A percentile compares a stretch with the other conserved stretches of the same genome.
These are phyloP conservation scores for Drosophila demipolita DNA, from an alignment of 2,888 invertebrate genomes.

Conservation along the genomic window DNA sequence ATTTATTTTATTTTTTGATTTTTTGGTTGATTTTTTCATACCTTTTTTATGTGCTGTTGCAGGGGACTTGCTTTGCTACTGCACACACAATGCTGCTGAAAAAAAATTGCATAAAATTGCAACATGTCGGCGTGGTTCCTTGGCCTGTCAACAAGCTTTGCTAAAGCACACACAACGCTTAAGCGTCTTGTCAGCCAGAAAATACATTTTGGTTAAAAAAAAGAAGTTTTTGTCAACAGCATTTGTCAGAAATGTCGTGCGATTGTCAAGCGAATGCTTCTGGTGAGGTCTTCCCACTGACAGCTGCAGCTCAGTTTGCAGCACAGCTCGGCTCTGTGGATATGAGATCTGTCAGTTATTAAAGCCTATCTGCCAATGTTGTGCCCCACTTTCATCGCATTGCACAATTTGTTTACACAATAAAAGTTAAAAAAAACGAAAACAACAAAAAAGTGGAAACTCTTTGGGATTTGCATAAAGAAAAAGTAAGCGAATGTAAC, in stretches of 20 bases:
- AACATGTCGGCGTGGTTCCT: conserved; percentile 56
- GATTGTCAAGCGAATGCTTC: conserved; percentile 63
- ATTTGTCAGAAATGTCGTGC: conserved; percentile 76
- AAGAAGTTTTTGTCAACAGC: conserved; percentile 65
- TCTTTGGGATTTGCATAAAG: conserved; percentile 68
- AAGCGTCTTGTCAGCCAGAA: conserved; percentile 50
- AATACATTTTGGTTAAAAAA: conserved; percentile 16
- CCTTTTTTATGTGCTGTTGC: conserved; percentile 28
- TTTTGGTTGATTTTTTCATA: background rate
- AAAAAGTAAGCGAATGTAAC: conserved; percentile 67
- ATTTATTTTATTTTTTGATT: conserved; percentile 61
- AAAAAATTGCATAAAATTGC: conserved; percentile 73
- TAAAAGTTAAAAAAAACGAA: conserved; percentile 26
- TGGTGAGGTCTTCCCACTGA: conserved; percentile 55
- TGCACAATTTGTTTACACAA: conserved; percentile 40
- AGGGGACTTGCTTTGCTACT: background rate
- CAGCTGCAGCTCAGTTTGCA: conserved; percentile 25
- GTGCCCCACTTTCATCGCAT: conserved; percentile 47
- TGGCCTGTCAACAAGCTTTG: conserved; percentile 67
- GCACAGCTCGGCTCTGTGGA: conserved; percentile 2
- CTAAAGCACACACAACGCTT: conserved; percentile 44
- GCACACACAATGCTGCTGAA: conserved; percentile 21
- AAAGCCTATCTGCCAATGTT: conserved; percentile 19
- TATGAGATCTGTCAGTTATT: conserved; percentile 27
- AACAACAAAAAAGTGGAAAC: conserved; percentile 5